A percentile compares a stretch with the other conserved stretches of the same genome.
Conservation (phyloP, 2,797 vertebrate genomes). For the Anguilla obscura region DNA sequence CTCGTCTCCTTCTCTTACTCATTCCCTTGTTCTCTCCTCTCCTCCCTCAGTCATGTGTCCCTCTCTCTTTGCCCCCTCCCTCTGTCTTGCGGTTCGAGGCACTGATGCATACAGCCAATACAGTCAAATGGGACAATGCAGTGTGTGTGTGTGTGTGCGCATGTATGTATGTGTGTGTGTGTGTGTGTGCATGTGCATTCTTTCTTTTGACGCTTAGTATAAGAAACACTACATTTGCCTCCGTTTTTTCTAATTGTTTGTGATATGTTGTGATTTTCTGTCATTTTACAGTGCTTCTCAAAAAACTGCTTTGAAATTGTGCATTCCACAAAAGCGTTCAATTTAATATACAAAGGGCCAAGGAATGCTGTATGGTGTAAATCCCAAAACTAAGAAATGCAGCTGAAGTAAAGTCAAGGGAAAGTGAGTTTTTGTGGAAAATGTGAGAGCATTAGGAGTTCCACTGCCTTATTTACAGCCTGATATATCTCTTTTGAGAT, state of each 20-base stretch:
- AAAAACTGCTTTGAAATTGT: not conserved
- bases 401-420: not conserved
- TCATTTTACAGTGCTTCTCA: not conserved
- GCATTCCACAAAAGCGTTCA: not conserved
- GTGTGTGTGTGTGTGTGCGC: conserved; percentile 33
- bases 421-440: not conserved
- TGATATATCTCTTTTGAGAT: not conserved
- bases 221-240: not conserved
- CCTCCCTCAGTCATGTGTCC: not conserved
- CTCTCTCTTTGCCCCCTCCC: conserved; percentile 35
- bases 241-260: not conserved
- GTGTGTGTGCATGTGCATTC: not conserved
- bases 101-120: conserved; percentile 46
- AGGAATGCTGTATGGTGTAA: not conserved
- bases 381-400: not conserved
- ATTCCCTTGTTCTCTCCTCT: not conserved
- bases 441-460: not conserved
- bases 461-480: not conserved
- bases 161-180: not conserved
- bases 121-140: conserved; percentile 47
- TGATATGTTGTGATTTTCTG: not conserved
- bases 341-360: not conserved
- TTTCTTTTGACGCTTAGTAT: not conserved
- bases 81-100: conserved; percentile 32
- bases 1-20: conserved; percentile 3